Base-by-base conservation (phyloP, 30 jellyfish, hydroid and myxozoan genomes). In the Aurelia sp. region DNA sequence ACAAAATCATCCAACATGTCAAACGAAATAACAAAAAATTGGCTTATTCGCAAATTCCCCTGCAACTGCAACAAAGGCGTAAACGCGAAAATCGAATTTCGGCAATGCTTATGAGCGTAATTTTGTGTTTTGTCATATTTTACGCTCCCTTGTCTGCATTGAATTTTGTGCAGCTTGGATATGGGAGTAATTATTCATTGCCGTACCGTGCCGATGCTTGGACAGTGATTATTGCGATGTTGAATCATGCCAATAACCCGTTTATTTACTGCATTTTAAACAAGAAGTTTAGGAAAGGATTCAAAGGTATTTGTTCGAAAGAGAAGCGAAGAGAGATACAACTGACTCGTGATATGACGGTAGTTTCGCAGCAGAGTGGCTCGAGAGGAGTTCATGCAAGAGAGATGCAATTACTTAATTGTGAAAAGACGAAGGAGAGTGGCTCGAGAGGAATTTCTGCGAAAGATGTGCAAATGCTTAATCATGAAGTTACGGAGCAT, bases 231-330 rank as follows among this genome's bases (percentile, higher is more conserved):
- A 33, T 87, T 59, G 96, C 96, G 13, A 87, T 87, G 96, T 73
- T 77, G 48, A 87, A 67, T 76, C 96, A 87, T 64, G 96, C 90
- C 22, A 87, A 64, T 51, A 87, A 87, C 51, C 96, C 96, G 0
- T 19, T 87, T 2, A 87, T 87, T 19, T 87, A 87, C 75, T 88
- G 96, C 65, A 48, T 77, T 9, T 30, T 87, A 67, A 87, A 87
- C 90, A 24, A 44, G 74, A 53, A 87, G 63, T 87, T 87, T 74
- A 66, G 91, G 21, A 87, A 55, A 27, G 86, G 86, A 71, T 58
- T 87, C 4, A 47, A 18, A 22, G 76, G 84, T 4, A 50, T 83
- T 13, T 83, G 86, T 44, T 83, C 92, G 31, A 35, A 63, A 27
- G 63, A 40, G 20, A 83, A 52, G 47, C 92, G 92, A 40, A 71